phyloP scores from a whole-genome alignment of 2,113 vertebrate genomes.

The Tonatia bakeri region DNA sequence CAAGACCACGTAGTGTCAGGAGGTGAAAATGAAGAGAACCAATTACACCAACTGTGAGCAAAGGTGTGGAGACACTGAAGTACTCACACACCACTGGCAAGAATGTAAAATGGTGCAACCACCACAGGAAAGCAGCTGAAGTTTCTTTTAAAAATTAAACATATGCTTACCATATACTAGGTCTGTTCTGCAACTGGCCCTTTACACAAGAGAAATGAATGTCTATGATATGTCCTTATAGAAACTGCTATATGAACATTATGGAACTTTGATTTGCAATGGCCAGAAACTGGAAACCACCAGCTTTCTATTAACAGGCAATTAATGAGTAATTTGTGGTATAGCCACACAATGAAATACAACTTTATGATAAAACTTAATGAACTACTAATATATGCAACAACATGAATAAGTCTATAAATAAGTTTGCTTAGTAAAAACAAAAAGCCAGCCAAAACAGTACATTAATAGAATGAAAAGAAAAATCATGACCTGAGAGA shows the following conservation, averaged over 20 bases:
- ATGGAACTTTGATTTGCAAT: neutral
- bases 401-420: neutral
- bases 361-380: neutral
- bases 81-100: neutral
- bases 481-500: neutral
- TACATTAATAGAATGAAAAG: neutral
- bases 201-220: neutral
- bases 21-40: neutral
- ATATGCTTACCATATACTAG: neutral
- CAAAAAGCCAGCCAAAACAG: neutral
- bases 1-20: neutral
- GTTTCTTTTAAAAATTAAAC: neutral
- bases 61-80: neutral
- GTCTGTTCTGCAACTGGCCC: neutral
- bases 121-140: neutral
- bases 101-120: neutral
- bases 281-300: neutral
- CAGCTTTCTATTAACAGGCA: neutral
- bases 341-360: neutral
- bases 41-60: neutral
- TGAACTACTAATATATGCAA: neutral
- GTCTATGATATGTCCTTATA: neutral
- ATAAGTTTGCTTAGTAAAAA: neutral
- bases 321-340: neutral
- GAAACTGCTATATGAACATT: neutral